These are phyloP conservation scores for Alitta virens DNA, from an alignment of 2,888 invertebrate genomes.

Conservation along the genomic window DNA sequence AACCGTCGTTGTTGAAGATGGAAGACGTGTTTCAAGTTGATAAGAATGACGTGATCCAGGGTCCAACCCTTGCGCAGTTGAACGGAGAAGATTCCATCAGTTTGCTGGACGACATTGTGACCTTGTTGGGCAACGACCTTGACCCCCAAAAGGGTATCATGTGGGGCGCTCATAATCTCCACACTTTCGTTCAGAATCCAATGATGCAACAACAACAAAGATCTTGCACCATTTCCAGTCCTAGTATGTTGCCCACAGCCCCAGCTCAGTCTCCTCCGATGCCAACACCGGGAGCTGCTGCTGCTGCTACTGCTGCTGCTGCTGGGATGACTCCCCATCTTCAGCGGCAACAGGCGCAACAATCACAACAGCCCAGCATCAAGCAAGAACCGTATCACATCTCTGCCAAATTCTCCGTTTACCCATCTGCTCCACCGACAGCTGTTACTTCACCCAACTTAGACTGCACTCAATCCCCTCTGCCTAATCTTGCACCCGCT, in stretches of 20 bases:
- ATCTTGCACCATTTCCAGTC: too few relatives aligned
- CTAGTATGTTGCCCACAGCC: constrained; percentile 2
- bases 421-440: background rate
- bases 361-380: background rate
- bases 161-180: background rate
- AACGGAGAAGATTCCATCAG: constrained; percentile 12
- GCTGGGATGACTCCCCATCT: too few relatives aligned
- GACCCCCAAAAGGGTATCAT: constrained; percentile 3
- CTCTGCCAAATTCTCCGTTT: constrained; percentile 4
- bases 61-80: constrained; percentile 13
- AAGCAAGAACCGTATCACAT: background rate
- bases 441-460: background rate
- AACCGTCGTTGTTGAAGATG: constrained; percentile 10
- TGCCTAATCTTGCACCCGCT: background rate
- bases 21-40: constrained; percentile 18
- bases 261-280: constrained; percentile 1
- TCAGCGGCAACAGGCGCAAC: too few relatives aligned
- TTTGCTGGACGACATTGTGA: constrained; percentile 12
- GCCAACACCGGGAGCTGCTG: background rate
- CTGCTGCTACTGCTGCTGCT: background rate
- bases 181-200: too few relatives aligned
- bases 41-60: constrained; percentile 14
- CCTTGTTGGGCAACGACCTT: background rate
- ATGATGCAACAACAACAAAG: too few relatives aligned
- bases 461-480: background rate